phyloP scores from a whole-genome alignment of 2,797 vertebrate species.

The Pteronotus mesoamericanus region DNA sequence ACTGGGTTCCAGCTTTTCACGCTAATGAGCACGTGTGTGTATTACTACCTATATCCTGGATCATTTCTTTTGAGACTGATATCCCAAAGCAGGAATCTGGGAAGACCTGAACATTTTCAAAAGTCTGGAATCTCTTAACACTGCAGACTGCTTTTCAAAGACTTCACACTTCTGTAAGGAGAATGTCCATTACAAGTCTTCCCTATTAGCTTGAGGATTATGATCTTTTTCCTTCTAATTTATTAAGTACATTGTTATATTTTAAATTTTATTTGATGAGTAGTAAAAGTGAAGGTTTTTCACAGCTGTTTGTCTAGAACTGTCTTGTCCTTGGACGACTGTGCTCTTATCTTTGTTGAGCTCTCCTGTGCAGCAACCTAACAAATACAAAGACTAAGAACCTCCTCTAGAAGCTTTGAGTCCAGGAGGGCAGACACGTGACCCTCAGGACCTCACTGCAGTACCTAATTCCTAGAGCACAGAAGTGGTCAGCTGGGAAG shows the following conservation, averaged over 20 bases:
- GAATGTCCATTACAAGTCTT: neutral
- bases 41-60: neutral
- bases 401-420: neutral
- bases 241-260: neutral
- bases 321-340: neutral
- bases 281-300: neutral
- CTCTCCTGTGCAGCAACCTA: neutral
- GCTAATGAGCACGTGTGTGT: fast-evolving
- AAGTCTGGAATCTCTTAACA: neutral
- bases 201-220: neutral
- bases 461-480: neutral
- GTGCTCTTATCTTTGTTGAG: neutral
- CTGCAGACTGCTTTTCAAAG: neutral
- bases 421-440: neutral
- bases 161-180: neutral
- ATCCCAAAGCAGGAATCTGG: neutral
- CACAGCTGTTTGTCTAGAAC: neutral
- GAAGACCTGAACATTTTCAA: neutral
- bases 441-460: neutral
- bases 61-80: neutral
- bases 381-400: neutral
- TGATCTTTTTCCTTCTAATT: neutral
- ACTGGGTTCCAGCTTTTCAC: neutral
- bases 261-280: neutral
- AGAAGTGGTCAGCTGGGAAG: neutral